These are phyloP conservation scores for Atrina japonica DNA, from an alignment of 2,888 invertebrate genomes.

Conservation along the genomic window DNA sequence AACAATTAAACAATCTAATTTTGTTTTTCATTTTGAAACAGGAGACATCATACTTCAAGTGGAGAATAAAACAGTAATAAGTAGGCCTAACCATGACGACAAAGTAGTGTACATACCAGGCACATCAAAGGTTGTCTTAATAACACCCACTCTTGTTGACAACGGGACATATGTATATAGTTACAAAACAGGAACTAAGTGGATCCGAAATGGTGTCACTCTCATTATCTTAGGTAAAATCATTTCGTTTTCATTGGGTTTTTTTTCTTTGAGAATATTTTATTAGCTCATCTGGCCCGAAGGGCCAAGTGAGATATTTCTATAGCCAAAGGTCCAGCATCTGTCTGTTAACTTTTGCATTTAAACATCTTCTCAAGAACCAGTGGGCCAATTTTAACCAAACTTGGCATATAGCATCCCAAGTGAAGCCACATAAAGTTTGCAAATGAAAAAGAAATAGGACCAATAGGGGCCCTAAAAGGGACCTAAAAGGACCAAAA, in stretches of 20 bases:
- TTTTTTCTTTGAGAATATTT: neutral
- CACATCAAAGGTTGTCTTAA: neutral
- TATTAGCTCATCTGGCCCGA: too few species aligned
- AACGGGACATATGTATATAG: conserved; percentile 36
- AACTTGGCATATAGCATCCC: too few species aligned
- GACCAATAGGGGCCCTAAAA: too few species aligned
- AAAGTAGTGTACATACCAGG: neutral
- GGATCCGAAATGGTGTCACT: conserved; percentile 18
- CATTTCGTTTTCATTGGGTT: conserved; percentile 2
- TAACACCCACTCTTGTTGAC: conserved; percentile 4
- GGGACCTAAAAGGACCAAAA: too few species aligned
- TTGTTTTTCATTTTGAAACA: neutral
- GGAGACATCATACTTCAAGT: too few species aligned
- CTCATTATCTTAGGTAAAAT: conserved; percentile 24
- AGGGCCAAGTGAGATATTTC: too few species aligned
- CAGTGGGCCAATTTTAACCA: too few species aligned
- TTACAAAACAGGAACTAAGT: neutral
- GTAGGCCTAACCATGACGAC: neutral
- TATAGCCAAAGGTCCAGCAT: too few species aligned
- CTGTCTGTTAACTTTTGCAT: too few species aligned
- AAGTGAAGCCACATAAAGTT: too few species aligned
- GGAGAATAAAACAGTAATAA: neutral
- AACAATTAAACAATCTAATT: neutral
- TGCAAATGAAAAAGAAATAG: too few species aligned
- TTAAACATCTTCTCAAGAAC: too few species aligned